Conservation (phyloP, 2,888 invertebrate species). For the Corythucha ciliata region DNA sequence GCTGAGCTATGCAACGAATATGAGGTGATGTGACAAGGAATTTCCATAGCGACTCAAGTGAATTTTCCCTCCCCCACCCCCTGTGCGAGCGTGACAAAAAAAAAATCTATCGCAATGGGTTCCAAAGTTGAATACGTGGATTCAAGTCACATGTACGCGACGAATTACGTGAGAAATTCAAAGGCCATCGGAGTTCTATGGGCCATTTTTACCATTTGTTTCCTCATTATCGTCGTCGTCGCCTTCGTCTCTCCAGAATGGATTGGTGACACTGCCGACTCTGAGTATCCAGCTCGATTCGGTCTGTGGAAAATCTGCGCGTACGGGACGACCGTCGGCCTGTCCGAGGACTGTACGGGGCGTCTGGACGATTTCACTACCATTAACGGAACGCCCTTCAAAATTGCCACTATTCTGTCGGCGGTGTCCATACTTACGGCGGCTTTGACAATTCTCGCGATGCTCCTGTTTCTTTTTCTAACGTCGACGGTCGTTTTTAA, state of each 20-base stretch:
- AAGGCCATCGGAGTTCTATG: conserved; percentile 94
- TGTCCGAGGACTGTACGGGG: conserved; percentile 69
- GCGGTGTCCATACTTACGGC: conserved; percentile 77
- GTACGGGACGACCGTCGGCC: conserved; percentile 51
- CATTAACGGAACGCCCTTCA: conserved; percentile 75
- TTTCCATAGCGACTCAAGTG: too few relatives aligned
- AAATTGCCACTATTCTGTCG: conserved; percentile 78
- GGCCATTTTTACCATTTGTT: conserved; percentile 96
- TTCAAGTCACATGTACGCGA: conserved; percentile 80
- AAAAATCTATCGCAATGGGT: too few relatives aligned
- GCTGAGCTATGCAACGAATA: too few relatives aligned
- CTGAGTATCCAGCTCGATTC: conserved; percentile 81
- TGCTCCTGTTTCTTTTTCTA: conserved; percentile 88
- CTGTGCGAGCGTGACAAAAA: neutral
- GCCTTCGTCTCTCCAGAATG: conserved; percentile 92
- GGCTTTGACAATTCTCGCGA: conserved; percentile 73
- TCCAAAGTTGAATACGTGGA: conserved; percentile 89
- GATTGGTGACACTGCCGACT: conserved; percentile 61
- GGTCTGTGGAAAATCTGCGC: conserved; percentile 87
- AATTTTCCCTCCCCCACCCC: neutral
- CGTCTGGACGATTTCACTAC: conserved; percentile 71
- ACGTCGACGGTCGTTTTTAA: conserved; percentile 85
- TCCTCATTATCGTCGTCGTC: conserved; percentile 88
- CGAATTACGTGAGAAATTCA: conserved; percentile 82
- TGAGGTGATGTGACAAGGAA: too few relatives aligned